A percentile compares a stretch with the other conserved stretches of the same genome.
These are phyloP conservation scores for Drosophila anceps DNA, from an alignment of 2,888 invertebrate genomes.

Conservation along the genomic window DNA sequence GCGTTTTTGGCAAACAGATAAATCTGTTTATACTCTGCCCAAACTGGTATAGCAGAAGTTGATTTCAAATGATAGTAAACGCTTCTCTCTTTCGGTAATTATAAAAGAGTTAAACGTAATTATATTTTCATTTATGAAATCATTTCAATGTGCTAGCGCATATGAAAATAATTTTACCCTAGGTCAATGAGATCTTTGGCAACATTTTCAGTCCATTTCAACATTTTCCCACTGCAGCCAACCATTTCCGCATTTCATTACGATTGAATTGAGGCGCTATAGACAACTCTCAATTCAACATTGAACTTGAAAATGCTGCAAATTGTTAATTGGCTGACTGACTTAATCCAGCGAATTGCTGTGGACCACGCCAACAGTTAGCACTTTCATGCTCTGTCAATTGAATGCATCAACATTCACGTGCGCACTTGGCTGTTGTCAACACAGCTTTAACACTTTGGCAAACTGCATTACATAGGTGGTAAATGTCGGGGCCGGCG, in stretches of 20 bases:
- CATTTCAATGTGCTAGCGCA: constrained; percentile 11
- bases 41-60: too few relatives aligned
- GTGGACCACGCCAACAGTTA: constrained; percentile 43
- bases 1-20: neutral
- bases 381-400: constrained; percentile 77
- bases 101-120: neutral
- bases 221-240: constrained; percentile 49
- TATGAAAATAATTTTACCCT: neutral
- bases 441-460: constrained; percentile 53
- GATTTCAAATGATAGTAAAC: neutral
- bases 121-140: neutral
- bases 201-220: too few relatives aligned
- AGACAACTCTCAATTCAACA: constrained; percentile 11
- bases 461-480: constrained; percentile 43
- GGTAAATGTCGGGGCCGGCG: constrained; percentile 33
- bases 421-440: constrained; percentile 32
- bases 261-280: constrained; percentile 17
- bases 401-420: constrained; percentile 37
- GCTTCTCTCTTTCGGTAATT: neutral
- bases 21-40: constrained; percentile 13
- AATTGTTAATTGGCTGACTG: constrained; percentile 40
- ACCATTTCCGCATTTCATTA: constrained; percentile 71
- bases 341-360: constrained; percentile 41
- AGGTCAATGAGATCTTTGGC: neutral
- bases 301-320: constrained; percentile 68